Conservation (phyloP, 2,113 vertebrate species). For the Machaerirhynchus nigripectus region DNA sequence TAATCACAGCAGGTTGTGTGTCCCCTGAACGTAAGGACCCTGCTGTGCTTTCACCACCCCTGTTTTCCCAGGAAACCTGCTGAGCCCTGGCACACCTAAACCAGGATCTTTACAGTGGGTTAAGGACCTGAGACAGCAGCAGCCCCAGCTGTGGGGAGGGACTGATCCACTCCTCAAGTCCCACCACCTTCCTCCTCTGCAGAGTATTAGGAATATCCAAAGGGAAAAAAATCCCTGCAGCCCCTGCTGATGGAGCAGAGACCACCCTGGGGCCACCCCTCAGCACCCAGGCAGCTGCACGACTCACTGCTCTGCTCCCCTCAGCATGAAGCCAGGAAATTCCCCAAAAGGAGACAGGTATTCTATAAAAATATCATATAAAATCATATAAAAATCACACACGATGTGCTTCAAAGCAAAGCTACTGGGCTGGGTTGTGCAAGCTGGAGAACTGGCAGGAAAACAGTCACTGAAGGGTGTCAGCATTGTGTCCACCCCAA, state of each 20-base stretch:
- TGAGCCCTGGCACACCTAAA: not conserved
- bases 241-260: not conserved
- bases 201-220: not conserved
- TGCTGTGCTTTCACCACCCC: not conserved
- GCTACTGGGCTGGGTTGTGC: not conserved
- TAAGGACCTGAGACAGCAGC: not conserved
- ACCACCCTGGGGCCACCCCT: accelerated
- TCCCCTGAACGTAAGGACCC: not conserved
- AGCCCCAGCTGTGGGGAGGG: not conserved
- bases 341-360: not conserved
- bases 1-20: too few species aligned
- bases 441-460: not conserved
- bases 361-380: not conserved
- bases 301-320: not conserved
- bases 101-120: not conserved
- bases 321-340: not conserved
- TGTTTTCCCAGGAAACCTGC: not conserved
- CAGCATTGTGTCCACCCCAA: not conserved
- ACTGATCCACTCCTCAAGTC: not conserved
- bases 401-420: not conserved
- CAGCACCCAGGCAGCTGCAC: not conserved
- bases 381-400: too few species aligned
- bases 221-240: not conserved
- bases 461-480: not conserved
- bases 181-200: not conserved